Evolutionary conservation across 2,888 invertebrate species (phyloP), one percentile per base, ranked within the genome.

Genomic region (Cabera pusaria): DNA sequence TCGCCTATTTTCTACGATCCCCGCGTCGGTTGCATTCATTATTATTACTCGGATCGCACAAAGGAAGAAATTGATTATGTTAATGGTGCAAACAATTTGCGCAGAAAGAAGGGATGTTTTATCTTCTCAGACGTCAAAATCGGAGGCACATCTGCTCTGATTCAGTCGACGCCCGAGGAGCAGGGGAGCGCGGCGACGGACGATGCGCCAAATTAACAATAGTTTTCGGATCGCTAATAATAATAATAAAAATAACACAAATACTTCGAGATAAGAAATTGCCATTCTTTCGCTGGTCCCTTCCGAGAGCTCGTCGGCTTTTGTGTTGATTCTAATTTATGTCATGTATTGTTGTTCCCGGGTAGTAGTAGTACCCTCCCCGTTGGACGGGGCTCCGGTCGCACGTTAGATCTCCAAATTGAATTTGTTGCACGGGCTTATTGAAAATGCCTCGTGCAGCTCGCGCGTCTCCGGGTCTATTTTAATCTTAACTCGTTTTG

Each of bases 261-360:
- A 75, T 62, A 57, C 67, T 72, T 74, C 72, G 61, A 82, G 83
- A 84, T 83, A 82, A 85, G 87, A 79, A 84, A 81, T 84, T 86
- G 86, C 82, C 74, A 84, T 87, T 88, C 86, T 86, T 86, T 84
- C 56, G 81, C 67, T 61, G 63, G 75, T 83, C 84, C 87, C 84
- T 86, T 84, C 82, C 76, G 76, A 83, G 85, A 84, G 83, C 72
- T 68, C 70, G 68, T 49, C 68, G 64, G 66, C 85, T 80, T 86
- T 88, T 87, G 84, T 88, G 81, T 80, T 75, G 81, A 74, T 79
- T 85, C 84, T 87, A 87, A 88, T 87, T 87, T 88, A 88, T 87
- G 86, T 87, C 75, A 75, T 79, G 85, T 73, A 86, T 87, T 86
- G 85, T 86, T 74, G 67, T 63, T 70, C 63, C 64, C 63, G 68